Base-by-base conservation (phyloP, 2,888 invertebrate genomes). In the Augochlorella aurata region DNA sequence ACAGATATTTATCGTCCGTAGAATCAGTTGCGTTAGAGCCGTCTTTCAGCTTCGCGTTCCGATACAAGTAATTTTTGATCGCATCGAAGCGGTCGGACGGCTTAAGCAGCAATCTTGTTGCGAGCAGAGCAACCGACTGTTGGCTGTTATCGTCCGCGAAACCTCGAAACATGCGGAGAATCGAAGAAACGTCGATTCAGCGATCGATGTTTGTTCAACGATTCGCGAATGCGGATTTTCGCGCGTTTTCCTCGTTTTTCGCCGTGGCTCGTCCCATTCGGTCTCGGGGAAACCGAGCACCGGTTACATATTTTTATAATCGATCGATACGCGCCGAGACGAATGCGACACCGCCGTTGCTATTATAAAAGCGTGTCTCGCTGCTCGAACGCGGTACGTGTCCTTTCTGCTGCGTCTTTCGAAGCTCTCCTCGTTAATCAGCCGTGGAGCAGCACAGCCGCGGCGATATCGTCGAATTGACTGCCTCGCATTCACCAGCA, bases 321-420 rank as follows among this genome's bases (percentile, higher is more conserved):
- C 87, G 83, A 87, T 87, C 87, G 87, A 86, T 86, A 79, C n/a
- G 63, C n/a, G 63, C 73, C 67, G 77, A 84, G 85, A 82, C 79
- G 75, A 87, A 85, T 87, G 73, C 71, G 72, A 86, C 78, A 65
- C 47, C 77, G 21, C 44, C 75, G 24, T 58, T 63, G 69, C 79
- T 78, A 71, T 78, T 87, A 81, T 83, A 80, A 85, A 85, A 83
- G 78, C 82, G 58, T 63, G 65, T 72, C 47, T 66, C 72, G 54
- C n/a, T 61, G 61, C 61, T 61, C 61, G 61, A 29, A 24, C 24
- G 16, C 18, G 1, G 16, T 61, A 61, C 61, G 61, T 10, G 63
- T 29, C 38, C 38, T 58, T 14, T 58, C 54, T 58, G 54, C 63
- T n/a, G 38, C 63, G 38, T 63, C 63, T 63, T 63, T 63, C 18